Evolutionary conservation across 2,113 vertebrate species (phyloP), one percentile per base, ranked within the genome.

Genomic region (Pholis gunnellus): DNA sequence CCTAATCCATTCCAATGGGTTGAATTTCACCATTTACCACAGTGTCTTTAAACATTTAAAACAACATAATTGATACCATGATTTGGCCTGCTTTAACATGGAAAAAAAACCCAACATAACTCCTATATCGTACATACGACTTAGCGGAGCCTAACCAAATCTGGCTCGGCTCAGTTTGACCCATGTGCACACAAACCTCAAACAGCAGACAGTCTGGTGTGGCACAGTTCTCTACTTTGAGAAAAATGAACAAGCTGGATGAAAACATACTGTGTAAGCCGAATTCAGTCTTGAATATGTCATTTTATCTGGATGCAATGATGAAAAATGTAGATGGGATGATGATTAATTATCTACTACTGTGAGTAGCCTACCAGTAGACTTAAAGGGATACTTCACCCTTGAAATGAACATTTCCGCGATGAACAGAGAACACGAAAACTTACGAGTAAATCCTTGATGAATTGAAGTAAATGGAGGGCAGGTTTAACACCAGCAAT

Each of bases 21-120:
- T 48, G 17, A 48, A 68, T 87, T 83, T 83, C 64, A 84, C 54
- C 5, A 1, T 85, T 85, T 86, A 87, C 83, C 83, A 63, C 40
- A 54, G 34, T 42, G 50, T 48, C 61, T 84, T 68, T 17, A 40
- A 56, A 48, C 64, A 83, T 67, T 46, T 38, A 50, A 64, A 69
- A 76, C 72, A 50, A 57, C 20, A 18, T 54, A 85, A 82, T 74
- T 76, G 48, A 71, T 75, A 48, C 79, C 77, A 90, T 65, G 22
- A 34, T 64, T 88, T 88, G 88, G 71, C 67, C 17, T n/a, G 48
- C 42, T 82, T 54, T 38, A 74, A 70, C 66, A 38, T 74, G 42
- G 42, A 1, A 52, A 18, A 0, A 52, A 81, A 79, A n/a, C 18
- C n/a, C n/a, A 59, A 9, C 60, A 56, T 61, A 76, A 76, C 38